Conservation (phyloP, 2,113 vertebrate species). For the Gallinago undulata region DNA sequence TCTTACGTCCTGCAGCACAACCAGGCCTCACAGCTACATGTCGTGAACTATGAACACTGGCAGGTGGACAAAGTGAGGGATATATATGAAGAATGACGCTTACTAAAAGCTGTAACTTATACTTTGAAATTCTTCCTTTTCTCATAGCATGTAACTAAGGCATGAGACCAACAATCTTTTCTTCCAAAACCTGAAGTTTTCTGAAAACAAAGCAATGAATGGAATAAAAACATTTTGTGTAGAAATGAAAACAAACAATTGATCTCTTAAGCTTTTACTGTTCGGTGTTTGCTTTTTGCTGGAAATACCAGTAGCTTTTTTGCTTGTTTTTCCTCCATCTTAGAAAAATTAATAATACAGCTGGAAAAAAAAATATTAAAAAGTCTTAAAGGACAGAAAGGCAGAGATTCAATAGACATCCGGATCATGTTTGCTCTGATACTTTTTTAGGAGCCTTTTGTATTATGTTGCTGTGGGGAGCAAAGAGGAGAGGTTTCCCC, state of each 20-base stretch:
- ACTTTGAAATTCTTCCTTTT: not conserved
- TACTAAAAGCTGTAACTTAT: not conserved
- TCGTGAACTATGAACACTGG: not conserved
- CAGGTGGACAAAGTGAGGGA: slow-evolving; percentile 18
- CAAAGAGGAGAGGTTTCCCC: not conserved
- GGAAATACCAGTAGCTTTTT: not conserved
- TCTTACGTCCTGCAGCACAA: slow-evolving; percentile 27
- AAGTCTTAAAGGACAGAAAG: not conserved
- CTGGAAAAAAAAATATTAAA: not conserved
- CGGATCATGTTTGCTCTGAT: slow-evolving; percentile 4
- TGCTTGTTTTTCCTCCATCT: not conserved
- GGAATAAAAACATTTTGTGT: not conserved
- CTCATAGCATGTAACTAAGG: not conserved
- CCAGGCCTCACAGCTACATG: slow-evolving; percentile 30
- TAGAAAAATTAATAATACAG: slow-evolving; percentile 10
- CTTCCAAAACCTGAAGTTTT: not conserved
- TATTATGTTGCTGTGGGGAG: not conserved
- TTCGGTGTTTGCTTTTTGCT: not conserved
- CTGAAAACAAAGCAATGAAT: not conserved
- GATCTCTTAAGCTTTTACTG: not conserved
- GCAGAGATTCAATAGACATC: not conserved
- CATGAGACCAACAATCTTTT: not conserved
- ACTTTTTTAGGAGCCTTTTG: not conserved
- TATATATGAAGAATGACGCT: not conserved
- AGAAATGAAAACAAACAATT: not conserved